Percentiles rank a stretch among this genome's conserved stretches.
These are phyloP conservation scores for Erannis defoliaria DNA, from an alignment of 2,888 invertebrate species.

Conservation along the genomic window DNA sequence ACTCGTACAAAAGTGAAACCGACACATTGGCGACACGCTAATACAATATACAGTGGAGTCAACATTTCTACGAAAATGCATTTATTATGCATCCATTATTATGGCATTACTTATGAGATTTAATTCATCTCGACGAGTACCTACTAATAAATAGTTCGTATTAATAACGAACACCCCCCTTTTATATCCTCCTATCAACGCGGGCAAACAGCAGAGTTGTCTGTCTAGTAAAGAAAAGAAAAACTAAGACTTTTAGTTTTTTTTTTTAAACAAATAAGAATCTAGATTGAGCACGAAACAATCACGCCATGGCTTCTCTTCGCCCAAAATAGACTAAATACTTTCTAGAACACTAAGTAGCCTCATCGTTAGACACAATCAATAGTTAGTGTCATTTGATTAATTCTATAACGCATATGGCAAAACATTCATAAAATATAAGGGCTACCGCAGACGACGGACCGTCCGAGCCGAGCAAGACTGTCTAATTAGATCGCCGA, in stretches of 20 bases:
- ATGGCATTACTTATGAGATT: not conserved
- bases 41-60: not conserved
- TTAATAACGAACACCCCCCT: not conserved
- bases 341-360: no score
- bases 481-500: no score
- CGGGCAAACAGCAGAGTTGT: no score
- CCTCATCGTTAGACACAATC: no score
- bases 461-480: no score
- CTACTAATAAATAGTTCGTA: not conserved
- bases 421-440: no score
- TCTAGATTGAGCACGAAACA: not conserved
- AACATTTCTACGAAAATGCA: not conserved
- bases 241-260: not conserved
- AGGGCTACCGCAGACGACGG: no score
- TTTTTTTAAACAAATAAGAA: not conserved
- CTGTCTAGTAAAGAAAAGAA: no score
- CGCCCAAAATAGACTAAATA: no score
- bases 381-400: no score
- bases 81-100: slow-evolving; percentile 1
- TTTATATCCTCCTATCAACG: no score
- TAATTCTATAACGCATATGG: no score
- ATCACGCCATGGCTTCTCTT: not conserved
- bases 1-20: not conserved
- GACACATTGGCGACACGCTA: not conserved
- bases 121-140: not conserved